Percentiles rank a stretch among this genome's conserved stretches.
phyloP scores from a whole-genome alignment of 2,888 invertebrate species.

The Thera obeliscata region DNA sequence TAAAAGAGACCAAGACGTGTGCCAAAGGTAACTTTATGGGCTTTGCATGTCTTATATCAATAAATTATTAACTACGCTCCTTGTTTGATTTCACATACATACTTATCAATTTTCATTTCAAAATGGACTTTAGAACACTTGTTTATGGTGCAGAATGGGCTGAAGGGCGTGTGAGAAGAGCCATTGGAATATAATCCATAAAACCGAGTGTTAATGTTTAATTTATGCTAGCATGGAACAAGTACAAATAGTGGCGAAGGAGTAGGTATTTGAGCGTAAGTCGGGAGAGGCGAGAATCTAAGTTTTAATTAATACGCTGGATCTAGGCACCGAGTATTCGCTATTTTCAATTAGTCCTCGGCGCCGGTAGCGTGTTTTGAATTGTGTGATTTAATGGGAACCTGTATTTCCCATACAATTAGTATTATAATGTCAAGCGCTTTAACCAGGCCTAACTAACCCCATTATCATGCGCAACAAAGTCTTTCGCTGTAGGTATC shows the following conservation, averaged over 20 bases:
- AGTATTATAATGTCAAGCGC: constrained; percentile 49
- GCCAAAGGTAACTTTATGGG: constrained; percentile 83
- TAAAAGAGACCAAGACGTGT: constrained; percentile 81
- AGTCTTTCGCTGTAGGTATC: not conserved
- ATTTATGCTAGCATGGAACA: constrained; percentile 64
- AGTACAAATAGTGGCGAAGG: constrained; percentile 62
- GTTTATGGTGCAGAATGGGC: constrained; percentile 66
- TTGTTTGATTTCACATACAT: constrained; percentile 80
- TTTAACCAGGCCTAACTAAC: not conserved
- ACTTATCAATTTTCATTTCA: constrained; percentile 63
- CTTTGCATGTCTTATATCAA: constrained; percentile 84
- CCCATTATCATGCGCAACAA: not conserved
- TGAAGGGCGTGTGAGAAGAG: constrained; percentile 44
- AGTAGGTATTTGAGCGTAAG: constrained; percentile 71
- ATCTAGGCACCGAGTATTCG: constrained; percentile 69
- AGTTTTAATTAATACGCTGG: constrained; percentile 80
- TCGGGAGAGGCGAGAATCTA: constrained; percentile 76
- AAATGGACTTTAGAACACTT: constrained; percentile 66
- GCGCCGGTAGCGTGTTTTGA: constrained; percentile 79
- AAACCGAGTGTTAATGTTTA: constrained; percentile 65
- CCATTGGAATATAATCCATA: constrained; percentile 72
- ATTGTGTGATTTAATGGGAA: constrained; percentile 72
- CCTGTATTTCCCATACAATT: constrained; percentile 67
- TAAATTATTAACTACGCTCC: constrained; percentile 83
- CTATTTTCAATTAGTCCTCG: constrained; percentile 77